Evolutionary conservation across 2,797 vertebrate genomes (phyloP).

Genomic region (Aldrovandia affinis): DNA sequence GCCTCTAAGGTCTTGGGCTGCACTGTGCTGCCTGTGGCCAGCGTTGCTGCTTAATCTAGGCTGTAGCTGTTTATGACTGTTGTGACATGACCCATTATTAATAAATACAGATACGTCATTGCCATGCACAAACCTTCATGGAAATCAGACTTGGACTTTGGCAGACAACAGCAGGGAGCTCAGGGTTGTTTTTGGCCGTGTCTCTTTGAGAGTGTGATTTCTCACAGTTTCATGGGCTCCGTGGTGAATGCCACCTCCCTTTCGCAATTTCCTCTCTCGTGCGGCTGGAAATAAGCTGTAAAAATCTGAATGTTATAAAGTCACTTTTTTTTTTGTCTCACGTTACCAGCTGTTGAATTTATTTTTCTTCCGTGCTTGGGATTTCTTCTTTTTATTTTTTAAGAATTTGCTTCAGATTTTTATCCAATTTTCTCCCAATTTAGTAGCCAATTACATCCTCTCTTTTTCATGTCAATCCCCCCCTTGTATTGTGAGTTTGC

Average conservation of each 20-base stretch:
- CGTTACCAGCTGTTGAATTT: background rate
- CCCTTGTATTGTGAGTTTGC: too few species aligned
- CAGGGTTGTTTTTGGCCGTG: background rate
- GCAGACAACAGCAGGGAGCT: background rate
- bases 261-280: background rate
- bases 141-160: background rate
- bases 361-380: background rate
- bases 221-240: background rate
- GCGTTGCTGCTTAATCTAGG: background rate
- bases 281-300: background rate
- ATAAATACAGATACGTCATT: background rate
- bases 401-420: too few species aligned
- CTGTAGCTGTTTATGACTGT: too few species aligned
- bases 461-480: too few species aligned
- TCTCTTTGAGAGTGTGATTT: background rate
- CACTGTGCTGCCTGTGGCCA: background rate
- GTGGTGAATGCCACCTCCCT: background rate
- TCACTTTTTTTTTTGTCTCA: background rate
- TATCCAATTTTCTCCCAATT: too few species aligned
- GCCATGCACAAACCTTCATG: background rate
- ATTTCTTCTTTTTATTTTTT: too few species aligned
- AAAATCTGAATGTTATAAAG: background rate
- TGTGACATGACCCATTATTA: too few species aligned
- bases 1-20: background rate
- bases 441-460: too few species aligned